Conservation (phyloP, 2,888 invertebrate species). For the Nemoura dubitans region DNA sequence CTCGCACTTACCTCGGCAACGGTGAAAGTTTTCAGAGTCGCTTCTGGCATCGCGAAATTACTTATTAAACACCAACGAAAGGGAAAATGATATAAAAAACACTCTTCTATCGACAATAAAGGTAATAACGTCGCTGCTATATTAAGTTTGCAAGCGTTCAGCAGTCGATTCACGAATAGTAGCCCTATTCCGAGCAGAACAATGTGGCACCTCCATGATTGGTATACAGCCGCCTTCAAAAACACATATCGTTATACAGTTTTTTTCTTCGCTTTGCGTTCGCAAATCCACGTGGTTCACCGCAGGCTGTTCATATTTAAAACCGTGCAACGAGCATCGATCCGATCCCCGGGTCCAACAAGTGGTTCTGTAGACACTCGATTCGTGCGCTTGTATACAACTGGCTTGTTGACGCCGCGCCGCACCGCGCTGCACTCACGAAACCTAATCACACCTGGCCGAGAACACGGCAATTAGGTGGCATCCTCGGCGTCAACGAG, state of each 20-base stretch:
- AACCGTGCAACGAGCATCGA: not conserved
- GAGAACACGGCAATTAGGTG: not conserved
- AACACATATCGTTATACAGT: not conserved
- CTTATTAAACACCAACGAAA: constrained; percentile 29
- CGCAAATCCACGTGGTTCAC: not conserved
- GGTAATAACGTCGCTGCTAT: not conserved
- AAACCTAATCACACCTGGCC: too few relatives aligned
- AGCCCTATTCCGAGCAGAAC: not conserved
- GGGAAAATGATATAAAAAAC: not conserved
- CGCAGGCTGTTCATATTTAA: not conserved
- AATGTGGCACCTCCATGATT: not conserved
- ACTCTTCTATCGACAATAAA: not conserved
- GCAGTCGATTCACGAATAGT: not conserved
- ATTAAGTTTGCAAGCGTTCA: not conserved
- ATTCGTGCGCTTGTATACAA: too few relatives aligned
- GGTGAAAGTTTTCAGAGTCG: constrained; percentile 43
- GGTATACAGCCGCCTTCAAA: not conserved
- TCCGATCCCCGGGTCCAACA: not conserved
- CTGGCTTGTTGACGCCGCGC: too few relatives aligned
- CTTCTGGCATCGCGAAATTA: constrained; percentile 44
- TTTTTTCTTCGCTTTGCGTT: not conserved
- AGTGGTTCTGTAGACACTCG: not conserved
- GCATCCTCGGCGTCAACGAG: not conserved
- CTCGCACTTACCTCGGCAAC: constrained; percentile 43
- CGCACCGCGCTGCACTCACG: too few relatives aligned